Base-by-base conservation (phyloP, 2,113 vertebrate species). In the Caloenas nicobarica region DNA sequence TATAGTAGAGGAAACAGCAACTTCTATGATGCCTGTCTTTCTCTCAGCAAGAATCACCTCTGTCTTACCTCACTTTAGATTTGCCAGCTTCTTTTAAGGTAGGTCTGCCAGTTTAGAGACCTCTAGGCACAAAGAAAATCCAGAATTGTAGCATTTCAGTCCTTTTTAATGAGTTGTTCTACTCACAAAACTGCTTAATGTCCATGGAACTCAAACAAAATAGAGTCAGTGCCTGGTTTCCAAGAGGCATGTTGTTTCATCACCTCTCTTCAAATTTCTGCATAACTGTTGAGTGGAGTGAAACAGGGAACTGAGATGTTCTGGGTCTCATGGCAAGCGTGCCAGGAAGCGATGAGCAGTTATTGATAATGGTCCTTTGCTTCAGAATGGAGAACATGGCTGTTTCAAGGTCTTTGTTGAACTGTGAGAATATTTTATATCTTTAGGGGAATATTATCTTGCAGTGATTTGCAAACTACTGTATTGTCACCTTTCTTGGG, bases 1-100 rank as follows among this genome's bases (percentile, higher is more conserved):
- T 77, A 71, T 58, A 84, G 70, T 54, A 79, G 79, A 92, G 95
- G 88, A 96, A 95, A 84, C 93, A 61, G 83, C 77, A 91, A 61
- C 82, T 79, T 93, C 62, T 72, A 24, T 33, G 48, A 61, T 85
- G 88, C 66, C 83, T 93, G 90, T 58, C 86, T 93, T 93, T 95
- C 69, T 90, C 46, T n/a, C 7, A 6, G 40, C n/a, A 94, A 72
- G 78, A 88, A 88, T 91, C 83, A 92, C 91, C 95, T 92, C 93
- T 81, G 61, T 40, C 82, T 88, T 84, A 65, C 56, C 77, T 95
- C 72, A 46, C 10, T 79, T 48, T 23, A 48, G 61, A 7, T 91
- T 88, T 94, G 29, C 44, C 86, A 61, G 48, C 48, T 88, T 60
- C 65, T 92, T 70, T 95, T 86, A 96, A 92, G 72, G 48, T 71